Evolutionary conservation across 2,888 invertebrate species (phyloP), one percentile per base, ranked within the genome.

Genomic region (Lypha dubia): DNA sequence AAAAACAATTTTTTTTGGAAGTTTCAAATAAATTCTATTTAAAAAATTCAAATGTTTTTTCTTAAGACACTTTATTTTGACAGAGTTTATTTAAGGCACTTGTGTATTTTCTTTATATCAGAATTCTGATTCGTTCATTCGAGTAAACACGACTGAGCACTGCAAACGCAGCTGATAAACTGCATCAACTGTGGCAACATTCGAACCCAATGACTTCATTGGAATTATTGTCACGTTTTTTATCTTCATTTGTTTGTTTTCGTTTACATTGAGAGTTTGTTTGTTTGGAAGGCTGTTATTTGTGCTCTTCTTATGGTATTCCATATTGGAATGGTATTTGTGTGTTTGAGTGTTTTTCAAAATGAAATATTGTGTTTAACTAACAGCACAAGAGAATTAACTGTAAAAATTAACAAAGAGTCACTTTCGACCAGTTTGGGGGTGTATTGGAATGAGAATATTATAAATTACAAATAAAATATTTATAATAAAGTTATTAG

Each of bases 131-230:
- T 49, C 56, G 68, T 79, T 65, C 58, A 35, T 74, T 74, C 68
- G 84, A 74, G 51, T 60, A 70, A 8, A 88, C 86, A 88, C 88
- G 60, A 77, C 77, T 86, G 88, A 88, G 87, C 88, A 88, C 88
- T 74, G 80, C 83, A 86, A 83, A 81, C 77, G 86, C 84, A 86
- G 77, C 75, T 77, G 81, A 79, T 77, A 75, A 84, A 86, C 86
- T 86, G 86, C 86, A 84, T 81, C 84, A 76, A 79, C 56, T 76
- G 84, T 75, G 83, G 83, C 83, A 76, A 83, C 79, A 79, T 83
- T 82, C 80, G 65, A 77, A 73, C 76, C 83, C 81, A 77, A 82
- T 80, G 81, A 79, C 84, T 86, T 76, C 81, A 75, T 79, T 86
- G 86, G 81, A 86, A 83, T 58, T 77, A 44, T 65, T 24, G 17